Base-by-base conservation (phyloP, 2,113 vertebrate species). In the Neolamprologus sp. region DNA sequence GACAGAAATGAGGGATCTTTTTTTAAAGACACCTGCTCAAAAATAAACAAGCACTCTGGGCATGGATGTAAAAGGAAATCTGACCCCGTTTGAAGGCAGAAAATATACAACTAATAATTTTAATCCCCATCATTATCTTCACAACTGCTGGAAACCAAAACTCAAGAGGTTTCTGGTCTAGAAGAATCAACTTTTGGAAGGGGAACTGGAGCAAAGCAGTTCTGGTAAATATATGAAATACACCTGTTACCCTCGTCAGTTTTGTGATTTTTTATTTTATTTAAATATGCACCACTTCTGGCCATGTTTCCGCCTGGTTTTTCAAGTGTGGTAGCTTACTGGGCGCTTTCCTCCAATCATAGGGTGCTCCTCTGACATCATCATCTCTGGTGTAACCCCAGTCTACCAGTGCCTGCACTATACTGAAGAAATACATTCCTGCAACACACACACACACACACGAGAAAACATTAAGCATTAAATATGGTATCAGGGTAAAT, bases 301-400 rank as follows among this genome's bases (percentile, higher is more conserved):
- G 71, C 16, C 42, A n/a, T 11, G 23, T 51, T 31, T 33, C 26
- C 3, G 2, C 10, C n/a, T 49, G 14, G 7, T 55, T 14, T 19
- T 26, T 35, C 10, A 23, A 21, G 81, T 11, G 4, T 4, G 33
- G 65, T 45, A 55, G 19, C 87, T 97, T 97, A 99, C 99, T 99
- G 73, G 99, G 99, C 47, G 99, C 98, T 93, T 97, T 98, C 85
- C 99, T 97, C 99, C 98, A 99, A 88, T 99, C 99, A 9, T 99
- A 99, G 7, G 99, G 98, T 3, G 98, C 99, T 33, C 98, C 99
- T 94, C 96, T 97, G 28, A 99, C 93, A 40, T 99, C 97, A 83
- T 96, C 96, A 17, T 97, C 97, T 85, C 98, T 96, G 42, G 94
- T 97, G 92, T 99, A 99, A 85, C 99, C 99, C 97, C 97, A 98